phyloP scores from a whole-genome alignment of 2,888 invertebrate genomes.

The Mechanitis messenoides region DNA sequence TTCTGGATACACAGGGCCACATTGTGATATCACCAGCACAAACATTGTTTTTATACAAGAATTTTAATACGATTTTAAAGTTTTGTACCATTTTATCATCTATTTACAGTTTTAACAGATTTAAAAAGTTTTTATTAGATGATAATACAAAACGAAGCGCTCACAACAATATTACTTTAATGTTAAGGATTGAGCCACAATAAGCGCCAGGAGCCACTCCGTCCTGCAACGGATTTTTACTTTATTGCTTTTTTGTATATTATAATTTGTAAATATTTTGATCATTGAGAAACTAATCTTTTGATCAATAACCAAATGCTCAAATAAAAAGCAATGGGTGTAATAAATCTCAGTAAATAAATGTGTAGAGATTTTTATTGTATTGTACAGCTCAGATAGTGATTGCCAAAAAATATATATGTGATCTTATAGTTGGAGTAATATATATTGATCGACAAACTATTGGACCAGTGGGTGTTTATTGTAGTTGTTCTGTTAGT shows the following conservation, averaged over 20 bases:
- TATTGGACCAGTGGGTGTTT: conserved; percentile 69
- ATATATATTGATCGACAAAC: conserved; percentile 52
- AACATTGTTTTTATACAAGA: conserved; percentile 53
- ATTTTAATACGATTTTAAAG: conserved; percentile 66
- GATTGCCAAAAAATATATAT: conserved; percentile 67
- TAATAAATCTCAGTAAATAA: conserved; percentile 12
- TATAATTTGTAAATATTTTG: conserved; percentile 5
- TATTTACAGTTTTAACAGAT: conserved; percentile 16
- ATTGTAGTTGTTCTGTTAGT: conserved; percentile 67
- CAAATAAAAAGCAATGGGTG: conserved; percentile 15
- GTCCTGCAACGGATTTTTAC: conserved; percentile 59
- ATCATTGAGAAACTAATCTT: background rate
- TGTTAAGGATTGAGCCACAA: conserved; percentile 56
- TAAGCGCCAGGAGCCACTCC: conserved; percentile 60
- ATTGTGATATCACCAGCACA: conserved; percentile 34
- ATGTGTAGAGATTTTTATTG: conserved; percentile 23
- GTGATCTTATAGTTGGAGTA: conserved; percentile 62
- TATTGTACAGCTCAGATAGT: conserved; percentile 55
- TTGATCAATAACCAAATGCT: conserved; percentile 10
- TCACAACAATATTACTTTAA: conserved; percentile 35
- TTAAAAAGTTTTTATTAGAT: conserved; percentile 17
- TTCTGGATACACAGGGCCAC: conserved; percentile 16
- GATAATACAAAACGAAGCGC: conserved; percentile 21
- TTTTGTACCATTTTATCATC: conserved; percentile 42
- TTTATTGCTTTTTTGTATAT: conserved; percentile 26